Percentiles rank a stretch among this genome's conserved stretches.
Evolutionary conservation across 2,113 vertebrate species (phyloP).

Genomic region (Labrus mixtus): DNA sequence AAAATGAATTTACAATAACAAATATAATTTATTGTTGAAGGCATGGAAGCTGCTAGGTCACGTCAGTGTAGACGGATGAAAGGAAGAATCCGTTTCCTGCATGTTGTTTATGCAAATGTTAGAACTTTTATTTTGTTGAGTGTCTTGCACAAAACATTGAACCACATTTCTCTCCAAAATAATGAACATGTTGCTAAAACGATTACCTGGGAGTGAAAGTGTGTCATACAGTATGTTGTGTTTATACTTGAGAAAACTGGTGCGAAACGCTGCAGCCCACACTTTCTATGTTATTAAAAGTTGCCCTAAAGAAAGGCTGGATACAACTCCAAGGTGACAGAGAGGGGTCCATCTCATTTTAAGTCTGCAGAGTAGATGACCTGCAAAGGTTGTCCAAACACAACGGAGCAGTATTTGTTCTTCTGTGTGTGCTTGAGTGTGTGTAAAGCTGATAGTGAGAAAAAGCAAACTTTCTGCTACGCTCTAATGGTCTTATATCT

Average conservation of each 20-base stretch:
- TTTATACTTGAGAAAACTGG: constrained; percentile 6
- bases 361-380: constrained; percentile 42
- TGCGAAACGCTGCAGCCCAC: constrained; percentile 3
- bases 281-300: constrained; percentile 38
- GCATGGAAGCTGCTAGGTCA: no score
- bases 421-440: constrained; percentile 1
- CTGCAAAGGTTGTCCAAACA: constrained; percentile 35
- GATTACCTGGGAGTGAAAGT: no score
- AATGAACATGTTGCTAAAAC: background rate
- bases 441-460: constrained; percentile 20
- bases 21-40: no score
- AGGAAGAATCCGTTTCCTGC: no score
- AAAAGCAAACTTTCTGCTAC: constrained; percentile 25
- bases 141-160: no score
- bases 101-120: no score
- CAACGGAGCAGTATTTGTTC: background rate
- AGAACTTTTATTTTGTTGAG: no score
- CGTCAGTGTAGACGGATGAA: no score
- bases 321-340: constrained; percentile 49
- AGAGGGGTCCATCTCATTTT: constrained; percentile 45
- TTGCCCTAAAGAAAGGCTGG: constrained; percentile 28
- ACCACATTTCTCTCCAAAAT: no score
- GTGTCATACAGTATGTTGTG: background rate
- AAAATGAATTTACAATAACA: no score
- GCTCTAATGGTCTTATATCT: constrained; percentile 35